phyloP scores from a whole-genome alignment of 2,797 vertebrate genomes.

The Threskiornis aethiopicus region DNA sequence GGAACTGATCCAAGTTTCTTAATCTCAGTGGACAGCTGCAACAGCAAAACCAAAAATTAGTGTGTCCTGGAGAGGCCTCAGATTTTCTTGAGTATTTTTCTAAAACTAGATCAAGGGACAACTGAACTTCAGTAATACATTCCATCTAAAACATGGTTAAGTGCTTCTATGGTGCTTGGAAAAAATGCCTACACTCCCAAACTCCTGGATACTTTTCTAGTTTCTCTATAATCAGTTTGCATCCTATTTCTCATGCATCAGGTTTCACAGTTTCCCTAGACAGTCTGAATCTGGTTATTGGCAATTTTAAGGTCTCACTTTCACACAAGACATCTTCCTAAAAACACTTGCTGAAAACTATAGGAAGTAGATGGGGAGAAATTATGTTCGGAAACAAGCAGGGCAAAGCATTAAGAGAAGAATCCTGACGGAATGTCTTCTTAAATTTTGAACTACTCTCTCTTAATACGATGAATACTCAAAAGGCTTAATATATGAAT shows the following conservation, averaged over 20 bases:
- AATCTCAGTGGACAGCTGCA: slow-evolving; percentile 59
- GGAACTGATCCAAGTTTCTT: slow-evolving; percentile 13
- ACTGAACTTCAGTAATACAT: slow-evolving; percentile 9
- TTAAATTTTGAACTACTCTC: not conserved
- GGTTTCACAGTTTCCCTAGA: not conserved
- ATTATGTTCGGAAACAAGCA: not conserved
- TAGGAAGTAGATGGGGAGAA: not conserved
- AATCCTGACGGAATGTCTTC: not conserved
- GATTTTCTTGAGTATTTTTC: slow-evolving; percentile 34
- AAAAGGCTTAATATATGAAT: not conserved
- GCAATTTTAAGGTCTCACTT: not conserved
- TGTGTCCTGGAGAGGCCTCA: slow-evolving; percentile 42
- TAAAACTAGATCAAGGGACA: slow-evolving; percentile 35
- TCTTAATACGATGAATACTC: not conserved
- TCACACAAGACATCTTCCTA: not conserved
- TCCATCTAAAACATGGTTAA: slow-evolving; percentile 28
- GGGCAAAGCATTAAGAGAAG: not conserved
- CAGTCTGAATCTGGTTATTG: not conserved
- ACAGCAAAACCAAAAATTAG: slow-evolving; percentile 28
- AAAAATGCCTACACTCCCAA: not conserved
- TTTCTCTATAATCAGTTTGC: slow-evolving; percentile 23
- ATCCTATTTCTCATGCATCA: slow-evolving; percentile 12
- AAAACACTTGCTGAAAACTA: not conserved
- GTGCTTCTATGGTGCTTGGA: not conserved
- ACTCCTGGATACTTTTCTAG: not conserved